Percentiles rank a stretch among this genome's conserved stretches.
These are phyloP conservation scores for Argentina silus DNA, from an alignment of 2,797 vertebrate species.

Conservation along the genomic window DNA sequence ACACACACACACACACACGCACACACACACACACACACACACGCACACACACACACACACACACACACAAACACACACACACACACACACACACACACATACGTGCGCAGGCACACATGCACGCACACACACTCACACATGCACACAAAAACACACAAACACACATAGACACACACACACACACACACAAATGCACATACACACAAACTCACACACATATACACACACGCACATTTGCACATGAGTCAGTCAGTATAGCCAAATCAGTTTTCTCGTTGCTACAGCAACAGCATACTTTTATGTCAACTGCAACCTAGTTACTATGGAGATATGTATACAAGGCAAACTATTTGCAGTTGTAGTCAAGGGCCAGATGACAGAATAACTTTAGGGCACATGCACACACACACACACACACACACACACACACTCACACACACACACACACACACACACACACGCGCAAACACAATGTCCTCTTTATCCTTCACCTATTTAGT, in stretches of 20 bases:
- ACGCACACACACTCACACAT: slow-evolving; percentile 8
- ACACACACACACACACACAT: neutral
- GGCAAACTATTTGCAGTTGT: slow-evolving; percentile 86
- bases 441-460: slow-evolving; percentile 8
- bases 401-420: slow-evolving; percentile 19
- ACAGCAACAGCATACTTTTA: slow-evolving; percentile 96
- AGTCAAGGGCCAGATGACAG: slow-evolving; percentile 92
- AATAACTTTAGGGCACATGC: slow-evolving; percentile 69
- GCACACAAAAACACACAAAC: too few relatives aligned
- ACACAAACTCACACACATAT: slow-evolving; percentile 13
- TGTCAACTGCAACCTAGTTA: slow-evolving; percentile 93
- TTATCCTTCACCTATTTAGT: slow-evolving; percentile 47
- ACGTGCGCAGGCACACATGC: neutral
- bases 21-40: slow-evolving; percentile 40
- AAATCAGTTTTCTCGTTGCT: slow-evolving; percentile 94
- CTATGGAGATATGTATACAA: slow-evolving; percentile 94
- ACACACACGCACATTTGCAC: slow-evolving; percentile 1
- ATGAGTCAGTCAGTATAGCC: slow-evolving; percentile 68
- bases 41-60: neutral
- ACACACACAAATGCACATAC: slow-evolving; percentile 41
- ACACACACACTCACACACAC: slow-evolving; percentile 27
- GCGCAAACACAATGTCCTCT: slow-evolving; percentile 25
- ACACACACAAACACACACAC: slow-evolving; percentile 4
- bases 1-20: slow-evolving; percentile 24
- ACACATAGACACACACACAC: too few relatives aligned